These are phyloP conservation scores for Lytechinus variegatus DNA, from an alignment of 35 echinoderm and acorn worm genomes.

Conservation along the genomic window DNA sequence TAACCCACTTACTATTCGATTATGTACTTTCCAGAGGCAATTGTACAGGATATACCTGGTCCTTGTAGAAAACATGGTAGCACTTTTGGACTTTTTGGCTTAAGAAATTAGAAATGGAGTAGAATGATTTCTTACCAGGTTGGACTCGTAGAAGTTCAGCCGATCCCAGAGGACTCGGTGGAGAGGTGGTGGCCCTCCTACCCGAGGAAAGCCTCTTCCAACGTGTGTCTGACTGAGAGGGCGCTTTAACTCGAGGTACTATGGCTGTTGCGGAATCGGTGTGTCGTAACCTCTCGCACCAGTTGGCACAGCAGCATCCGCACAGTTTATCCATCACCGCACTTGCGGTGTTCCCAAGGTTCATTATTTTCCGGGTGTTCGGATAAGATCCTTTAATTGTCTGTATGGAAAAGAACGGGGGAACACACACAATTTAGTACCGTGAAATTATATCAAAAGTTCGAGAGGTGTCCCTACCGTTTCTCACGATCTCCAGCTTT, in stretches of 20 bases:
- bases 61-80: no score
- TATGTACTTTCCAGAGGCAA: no score
- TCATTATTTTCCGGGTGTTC: not conserved
- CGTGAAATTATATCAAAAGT: no score
- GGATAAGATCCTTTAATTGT: not conserved
- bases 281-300: conserved; percentile 45
- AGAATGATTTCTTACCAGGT: conserved; percentile 24
- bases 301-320: conserved; percentile 44
- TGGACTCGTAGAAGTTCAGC: conserved; percentile 29
- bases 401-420: no score
- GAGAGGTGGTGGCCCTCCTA: not conserved
- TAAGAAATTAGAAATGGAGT: not conserved
- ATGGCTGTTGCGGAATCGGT: conserved; percentile 42
- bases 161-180: conserved; percentile 38
- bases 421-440: no score
- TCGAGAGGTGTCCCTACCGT: no score
- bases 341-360: conserved; percentile 31
- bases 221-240: conserved; percentile 5
- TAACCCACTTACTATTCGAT: no score
- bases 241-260: conserved; percentile 40
- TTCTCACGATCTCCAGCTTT: no score
- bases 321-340: conserved; percentile 50
- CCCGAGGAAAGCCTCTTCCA: conserved; percentile 47
- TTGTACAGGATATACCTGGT: no score
- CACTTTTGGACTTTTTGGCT: no score